phyloP scores from a whole-genome alignment of 64 coral and sea anemone genomes.

The Acropora yongei region DNA sequence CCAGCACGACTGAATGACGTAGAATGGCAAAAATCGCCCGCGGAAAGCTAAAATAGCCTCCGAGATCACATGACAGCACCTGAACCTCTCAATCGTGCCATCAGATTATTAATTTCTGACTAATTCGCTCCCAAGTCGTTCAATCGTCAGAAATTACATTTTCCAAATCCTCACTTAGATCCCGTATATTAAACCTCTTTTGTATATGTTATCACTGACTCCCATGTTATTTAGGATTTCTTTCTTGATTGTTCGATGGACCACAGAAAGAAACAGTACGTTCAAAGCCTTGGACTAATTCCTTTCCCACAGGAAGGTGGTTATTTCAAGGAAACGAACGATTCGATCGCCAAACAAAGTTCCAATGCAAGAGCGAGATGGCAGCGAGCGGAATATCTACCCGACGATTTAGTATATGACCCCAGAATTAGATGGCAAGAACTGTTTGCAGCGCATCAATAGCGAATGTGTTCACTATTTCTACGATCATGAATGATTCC shows the following conservation, averaged over 20 bases:
- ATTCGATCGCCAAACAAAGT: conserved; percentile 51
- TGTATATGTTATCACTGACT: too few species aligned
- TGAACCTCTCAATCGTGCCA: too few species aligned
- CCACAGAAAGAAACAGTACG: conserved; percentile 58
- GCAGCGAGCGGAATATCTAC: conserved; percentile 37
- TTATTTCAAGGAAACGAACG: conserved; percentile 64
- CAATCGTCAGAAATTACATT: too few species aligned
- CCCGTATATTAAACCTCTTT: too few species aligned
- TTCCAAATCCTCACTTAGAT: too few species aligned
- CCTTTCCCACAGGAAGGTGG: conserved; percentile 72
- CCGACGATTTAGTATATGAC: conserved; percentile 78
- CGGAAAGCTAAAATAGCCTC: too few species aligned
- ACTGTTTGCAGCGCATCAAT: conserved; percentile 65
- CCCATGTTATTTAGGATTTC: too few species aligned
- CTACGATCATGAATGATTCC: conserved; percentile 70
- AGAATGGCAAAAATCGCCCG: too few species aligned
- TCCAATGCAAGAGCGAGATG: conserved; percentile 23
- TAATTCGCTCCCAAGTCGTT: too few species aligned
- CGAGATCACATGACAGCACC: too few species aligned
- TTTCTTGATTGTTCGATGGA: not conserved
- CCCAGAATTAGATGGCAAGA: conserved; percentile 61
- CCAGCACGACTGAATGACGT: too few species aligned
- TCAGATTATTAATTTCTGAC: too few species aligned
- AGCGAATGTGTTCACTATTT: conserved; percentile 73
- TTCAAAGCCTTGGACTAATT: not conserved